Conservation (phyloP, 2,888 invertebrate species). For the Drosophila fungiperda region DNA sequence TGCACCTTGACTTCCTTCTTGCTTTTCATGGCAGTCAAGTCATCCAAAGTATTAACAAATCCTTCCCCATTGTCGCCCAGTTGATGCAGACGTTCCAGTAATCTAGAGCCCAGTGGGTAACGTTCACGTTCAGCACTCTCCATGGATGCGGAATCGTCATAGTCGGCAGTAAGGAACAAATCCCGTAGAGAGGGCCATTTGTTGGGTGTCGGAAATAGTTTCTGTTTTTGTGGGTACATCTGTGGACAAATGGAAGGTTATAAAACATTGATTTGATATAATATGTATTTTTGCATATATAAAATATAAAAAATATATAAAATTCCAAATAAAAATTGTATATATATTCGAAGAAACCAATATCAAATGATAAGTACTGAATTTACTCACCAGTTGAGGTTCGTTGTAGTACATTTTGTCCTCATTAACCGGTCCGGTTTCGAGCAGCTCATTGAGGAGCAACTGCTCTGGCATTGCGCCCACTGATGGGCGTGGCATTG, state of each 20-base stretch:
- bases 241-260: background rate
- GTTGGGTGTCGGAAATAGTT: slow-evolving; percentile 49
- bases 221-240: slow-evolving; percentile 45
- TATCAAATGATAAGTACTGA: too few species aligned
- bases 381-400: slow-evolving; percentile 57
- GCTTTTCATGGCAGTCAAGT: slow-evolving; percentile 62
- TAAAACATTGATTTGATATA: background rate
- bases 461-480: slow-evolving; percentile 52
- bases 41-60: slow-evolving; percentile 34
- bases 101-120: slow-evolving; percentile 29
- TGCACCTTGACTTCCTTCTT: slow-evolving; percentile 59
- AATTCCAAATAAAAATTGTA: background rate
- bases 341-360: background rate
- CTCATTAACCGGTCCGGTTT: slow-evolving; percentile 42
- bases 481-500: slow-evolving; percentile 52
- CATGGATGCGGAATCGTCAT: slow-evolving; percentile 61
- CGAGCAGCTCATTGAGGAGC: slow-evolving; percentile 66
- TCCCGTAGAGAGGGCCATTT: slow-evolving; percentile 82
- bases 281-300: background rate
- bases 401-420: slow-evolving; percentile 59
- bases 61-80: slow-evolving; percentile 47
- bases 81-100: slow-evolving; percentile 70
- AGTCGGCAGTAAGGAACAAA: slow-evolving; percentile 71
- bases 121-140: slow-evolving; percentile 55
- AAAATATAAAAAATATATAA: background rate